phyloP scores from a whole-genome alignment of 1,140 invertebrate genomes.

The Heterodera schachtii region DNA sequence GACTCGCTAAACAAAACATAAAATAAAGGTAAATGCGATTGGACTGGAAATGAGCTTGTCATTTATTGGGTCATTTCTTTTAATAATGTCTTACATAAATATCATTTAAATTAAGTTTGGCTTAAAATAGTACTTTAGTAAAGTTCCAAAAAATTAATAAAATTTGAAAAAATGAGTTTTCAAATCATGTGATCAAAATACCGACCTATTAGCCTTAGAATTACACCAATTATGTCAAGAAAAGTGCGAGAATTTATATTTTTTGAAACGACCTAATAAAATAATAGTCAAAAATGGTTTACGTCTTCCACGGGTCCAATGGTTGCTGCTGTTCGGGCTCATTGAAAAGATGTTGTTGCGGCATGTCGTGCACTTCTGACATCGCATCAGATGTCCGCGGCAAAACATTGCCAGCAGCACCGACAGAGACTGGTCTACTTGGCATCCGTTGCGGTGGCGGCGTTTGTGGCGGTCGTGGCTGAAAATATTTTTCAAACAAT shows the following conservation, averaged over 20 bases:
- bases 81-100: background rate
- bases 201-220: too few relatives aligned
- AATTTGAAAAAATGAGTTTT: too few relatives aligned
- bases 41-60: too few relatives aligned
- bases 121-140: too few relatives aligned
- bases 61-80: too few relatives aligned
- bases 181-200: too few relatives aligned
- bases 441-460: background rate
- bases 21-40: background rate
- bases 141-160: too few relatives aligned
- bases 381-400: background rate
- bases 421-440: background rate
- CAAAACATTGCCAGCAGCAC: background rate
- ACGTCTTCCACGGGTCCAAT: background rate
- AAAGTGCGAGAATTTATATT: background rate
- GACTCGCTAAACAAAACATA: background rate
- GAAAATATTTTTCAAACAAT: too few relatives aligned
- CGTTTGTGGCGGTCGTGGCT: too few relatives aligned
- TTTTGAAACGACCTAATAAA: too few relatives aligned
- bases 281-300: background rate
- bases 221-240: background rate
- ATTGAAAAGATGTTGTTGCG: constrained; percentile 2
- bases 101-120: background rate
- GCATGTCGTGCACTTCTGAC: background rate
- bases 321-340: background rate